A percentile compares a stretch with the other conserved stretches of the same genome.
Conservation (phyloP, 2,113 vertebrate species). For the Nematolebias whitei region DNA sequence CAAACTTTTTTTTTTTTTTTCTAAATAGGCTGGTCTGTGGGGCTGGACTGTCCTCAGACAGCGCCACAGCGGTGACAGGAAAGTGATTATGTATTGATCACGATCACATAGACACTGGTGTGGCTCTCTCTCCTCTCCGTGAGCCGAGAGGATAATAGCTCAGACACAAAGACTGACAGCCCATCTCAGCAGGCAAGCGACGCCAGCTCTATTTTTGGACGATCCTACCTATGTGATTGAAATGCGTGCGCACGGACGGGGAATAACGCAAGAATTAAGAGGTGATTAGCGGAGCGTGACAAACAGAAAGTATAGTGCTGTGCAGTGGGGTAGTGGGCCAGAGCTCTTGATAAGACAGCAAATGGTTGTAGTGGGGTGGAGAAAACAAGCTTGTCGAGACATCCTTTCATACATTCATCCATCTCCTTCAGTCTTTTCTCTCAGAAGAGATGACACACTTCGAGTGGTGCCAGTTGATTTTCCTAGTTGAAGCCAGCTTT, state of each 20-base stretch:
- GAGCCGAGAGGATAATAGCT: slow-evolving; percentile 71
- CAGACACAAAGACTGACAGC: slow-evolving; percentile 64
- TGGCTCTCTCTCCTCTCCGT: slow-evolving; percentile 57
- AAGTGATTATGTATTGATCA: slow-evolving; percentile 79
- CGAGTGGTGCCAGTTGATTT: slow-evolving; percentile 55
- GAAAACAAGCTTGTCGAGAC: slow-evolving; percentile 64
- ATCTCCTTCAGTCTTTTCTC: slow-evolving; percentile 42
- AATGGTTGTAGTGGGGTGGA: slow-evolving; percentile 65
- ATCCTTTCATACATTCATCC: slow-evolving; percentile 59
- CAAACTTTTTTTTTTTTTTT: slow-evolving; percentile 38
- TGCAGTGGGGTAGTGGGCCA: slow-evolving; percentile 52
- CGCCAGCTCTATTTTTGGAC: slow-evolving; percentile 65
- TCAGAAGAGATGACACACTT: slow-evolving; percentile 68
- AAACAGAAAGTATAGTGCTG: slow-evolving; percentile 45
- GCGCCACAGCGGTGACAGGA: slow-evolving; percentile 62
- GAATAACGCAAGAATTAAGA: slow-evolving; percentile 62
- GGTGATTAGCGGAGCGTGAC: slow-evolving; percentile 60
- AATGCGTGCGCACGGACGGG: slow-evolving; percentile 41
- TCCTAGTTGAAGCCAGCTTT: slow-evolving; percentile 47
- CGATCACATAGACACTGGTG: slow-evolving; percentile 69
- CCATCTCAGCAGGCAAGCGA: slow-evolving; percentile 55
- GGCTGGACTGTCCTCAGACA: slow-evolving; percentile 52
- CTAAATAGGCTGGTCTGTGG: slow-evolving; percentile 56
- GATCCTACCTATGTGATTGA: slow-evolving; percentile 64
- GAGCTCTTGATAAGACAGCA: slow-evolving; percentile 65